Conservation (phyloP, 2,113 vertebrate genomes). For the Peromyscus leucopus region DNA sequence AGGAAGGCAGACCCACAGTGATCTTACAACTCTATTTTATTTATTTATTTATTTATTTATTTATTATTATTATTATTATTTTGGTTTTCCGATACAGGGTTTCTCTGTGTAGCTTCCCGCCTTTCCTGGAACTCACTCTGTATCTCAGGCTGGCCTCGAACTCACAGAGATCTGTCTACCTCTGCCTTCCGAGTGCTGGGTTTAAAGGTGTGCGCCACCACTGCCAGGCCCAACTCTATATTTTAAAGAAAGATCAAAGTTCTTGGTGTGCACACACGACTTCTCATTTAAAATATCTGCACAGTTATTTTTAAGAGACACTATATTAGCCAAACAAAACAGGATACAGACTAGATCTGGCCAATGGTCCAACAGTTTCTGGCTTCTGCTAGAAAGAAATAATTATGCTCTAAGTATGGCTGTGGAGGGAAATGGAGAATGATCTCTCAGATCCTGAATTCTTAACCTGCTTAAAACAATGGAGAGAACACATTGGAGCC, state of each 20-base stretch:
- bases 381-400: constrained; percentile 31
- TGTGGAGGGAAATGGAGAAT: background rate
- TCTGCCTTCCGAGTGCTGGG: too few relatives aligned
- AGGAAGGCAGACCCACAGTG: background rate
- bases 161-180: too few relatives aligned
- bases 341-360: background rate
- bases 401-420: background rate
- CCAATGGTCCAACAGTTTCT: background rate
- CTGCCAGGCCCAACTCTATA: too few relatives aligned
- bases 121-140: too few relatives aligned
- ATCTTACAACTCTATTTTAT: background rate
- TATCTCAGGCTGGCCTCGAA: too few relatives aligned
- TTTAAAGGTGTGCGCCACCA: too few relatives aligned
- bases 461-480: constrained; percentile 22
- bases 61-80: too few relatives aligned
- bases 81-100: too few relatives aligned
- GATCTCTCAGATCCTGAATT: constrained; percentile 36
- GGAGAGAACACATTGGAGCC: background rate
- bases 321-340: background rate
- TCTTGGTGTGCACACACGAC: background rate
- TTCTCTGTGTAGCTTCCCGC: too few relatives aligned
- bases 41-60: too few relatives aligned
- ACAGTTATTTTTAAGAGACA: constrained; percentile 44
- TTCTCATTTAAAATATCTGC: background rate
- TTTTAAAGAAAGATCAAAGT: constrained; percentile 24